These are phyloP conservation scores for Acromyrmex heyeri DNA, from an alignment of 1,140 invertebrate genomes.

Conservation along the genomic window DNA sequence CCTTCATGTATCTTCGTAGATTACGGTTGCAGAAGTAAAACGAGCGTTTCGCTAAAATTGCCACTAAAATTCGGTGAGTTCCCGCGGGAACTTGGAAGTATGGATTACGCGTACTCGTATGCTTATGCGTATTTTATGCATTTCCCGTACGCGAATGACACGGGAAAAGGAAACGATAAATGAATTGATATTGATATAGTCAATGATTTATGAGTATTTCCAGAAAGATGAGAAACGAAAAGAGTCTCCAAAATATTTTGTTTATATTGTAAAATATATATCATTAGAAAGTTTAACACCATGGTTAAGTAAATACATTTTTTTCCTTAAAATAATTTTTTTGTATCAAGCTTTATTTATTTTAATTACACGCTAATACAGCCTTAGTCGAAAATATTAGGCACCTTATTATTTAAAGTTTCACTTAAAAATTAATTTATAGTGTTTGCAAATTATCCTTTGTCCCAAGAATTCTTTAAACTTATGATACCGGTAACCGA, in stretches of 20 bases:
- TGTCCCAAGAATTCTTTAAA: too few species aligned
- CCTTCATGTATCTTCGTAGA: conserved; percentile 34
- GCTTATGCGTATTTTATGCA: conserved; percentile 73
- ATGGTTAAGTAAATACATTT: not conserved
- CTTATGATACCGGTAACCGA: too few species aligned
- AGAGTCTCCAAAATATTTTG: not conserved
- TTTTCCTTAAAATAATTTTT: not conserved
- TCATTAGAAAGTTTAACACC: not conserved
- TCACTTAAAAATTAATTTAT: too few species aligned
- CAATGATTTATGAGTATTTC: conserved; percentile 16
- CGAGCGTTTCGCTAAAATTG: conserved; percentile 49
- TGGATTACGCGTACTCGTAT: conserved; percentile 73
- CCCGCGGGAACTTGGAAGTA: conserved; percentile 69
- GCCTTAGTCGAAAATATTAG: too few species aligned
- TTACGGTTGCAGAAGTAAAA: conserved; percentile 55
- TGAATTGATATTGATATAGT: conserved; percentile 16
- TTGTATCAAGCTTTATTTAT: not conserved
- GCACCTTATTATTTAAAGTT: too few species aligned
- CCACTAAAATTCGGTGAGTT: conserved; percentile 23
- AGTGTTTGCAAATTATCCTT: too few species aligned
- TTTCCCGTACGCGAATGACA: not conserved
- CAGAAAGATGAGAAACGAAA: not conserved
- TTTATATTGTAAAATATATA: not conserved
- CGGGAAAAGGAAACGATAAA: conserved; percentile 13
- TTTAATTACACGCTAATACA: not conserved